Evolutionary conservation across 2,888 invertebrate genomes (phyloP).

Genomic region (Zhuqinia jingwanae): DNA sequence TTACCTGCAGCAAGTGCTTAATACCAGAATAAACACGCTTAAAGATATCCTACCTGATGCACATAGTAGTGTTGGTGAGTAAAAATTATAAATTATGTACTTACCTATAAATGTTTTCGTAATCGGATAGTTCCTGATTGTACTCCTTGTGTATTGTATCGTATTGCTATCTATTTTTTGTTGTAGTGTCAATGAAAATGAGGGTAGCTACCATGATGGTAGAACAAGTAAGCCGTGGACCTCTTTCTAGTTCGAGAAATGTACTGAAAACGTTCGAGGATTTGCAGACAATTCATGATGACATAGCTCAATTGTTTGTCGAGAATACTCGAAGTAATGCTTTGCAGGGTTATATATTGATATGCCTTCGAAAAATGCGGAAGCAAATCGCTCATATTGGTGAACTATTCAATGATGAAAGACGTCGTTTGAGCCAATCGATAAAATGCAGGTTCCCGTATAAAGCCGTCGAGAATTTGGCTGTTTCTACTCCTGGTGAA

Average conservation of each 20-base stretch:
- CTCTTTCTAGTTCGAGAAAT: neutral
- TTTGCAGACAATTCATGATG: constrained; percentile 16
- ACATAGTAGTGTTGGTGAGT: constrained; percentile 3
- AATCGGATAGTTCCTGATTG: no score
- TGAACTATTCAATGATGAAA: neutral
- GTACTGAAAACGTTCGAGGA: neutral
- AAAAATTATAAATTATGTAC: neutral
- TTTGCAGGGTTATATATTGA: neutral
- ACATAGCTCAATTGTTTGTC: neutral
- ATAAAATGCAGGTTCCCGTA: no score
- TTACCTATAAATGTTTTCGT: neutral
- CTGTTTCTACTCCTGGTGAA: no score
- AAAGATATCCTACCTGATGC: neutral
- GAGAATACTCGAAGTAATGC: neutral
- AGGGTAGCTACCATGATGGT: neutral
- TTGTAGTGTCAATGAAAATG: constrained; percentile 13
- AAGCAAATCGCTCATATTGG: neutral
- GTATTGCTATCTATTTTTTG: no score
- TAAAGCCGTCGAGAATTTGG: no score
- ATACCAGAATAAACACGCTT: neutral
- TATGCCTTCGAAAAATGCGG: neutral
- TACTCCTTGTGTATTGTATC: neutral
- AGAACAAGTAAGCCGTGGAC: neutral
- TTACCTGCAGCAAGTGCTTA: neutral
- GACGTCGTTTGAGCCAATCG: neutral